A percentile compares a stretch with the other conserved stretches of the same genome.
phyloP scores from a whole-genome alignment of 2,888 invertebrate species.

The Hypomecis atomaria region DNA sequence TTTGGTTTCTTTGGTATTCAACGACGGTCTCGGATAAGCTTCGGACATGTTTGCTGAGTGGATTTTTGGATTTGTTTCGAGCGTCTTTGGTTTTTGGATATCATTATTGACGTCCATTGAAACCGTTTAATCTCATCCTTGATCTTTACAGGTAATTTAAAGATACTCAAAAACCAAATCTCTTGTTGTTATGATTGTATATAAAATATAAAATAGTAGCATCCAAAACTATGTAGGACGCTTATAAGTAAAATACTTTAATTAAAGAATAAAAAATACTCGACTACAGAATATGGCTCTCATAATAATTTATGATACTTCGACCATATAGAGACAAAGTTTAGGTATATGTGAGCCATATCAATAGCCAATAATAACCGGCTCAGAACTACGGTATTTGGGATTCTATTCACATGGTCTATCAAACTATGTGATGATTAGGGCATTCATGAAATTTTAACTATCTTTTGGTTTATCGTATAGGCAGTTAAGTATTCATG shows the following conservation, averaged over 20 bases:
- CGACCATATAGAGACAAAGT: too few species aligned
- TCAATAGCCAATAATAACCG: too few species aligned
- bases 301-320: too few species aligned
- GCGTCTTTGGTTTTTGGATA: constrained; percentile 35
- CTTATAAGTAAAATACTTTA: not conserved
- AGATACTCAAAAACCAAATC: not conserved
- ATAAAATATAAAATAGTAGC: not conserved
- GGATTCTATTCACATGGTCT: too few species aligned
- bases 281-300: too few species aligned
- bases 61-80: constrained; percentile 53
- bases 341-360: too few species aligned
- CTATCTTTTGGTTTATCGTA: too few species aligned
- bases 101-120: constrained; percentile 29
- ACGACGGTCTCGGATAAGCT: constrained; percentile 61
- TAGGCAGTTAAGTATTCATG: too few species aligned
- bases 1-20: constrained; percentile 77
- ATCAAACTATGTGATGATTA: too few species aligned
- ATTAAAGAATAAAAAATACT: too few species aligned
- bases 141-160: constrained; percentile 1
- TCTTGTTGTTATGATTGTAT: not conserved
- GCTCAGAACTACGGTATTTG: too few species aligned
- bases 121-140: constrained; percentile 22
- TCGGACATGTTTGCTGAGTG: constrained; percentile 61
- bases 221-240: not conserved
- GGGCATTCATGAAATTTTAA: too few species aligned